Percentiles rank a stretch among this genome's conserved stretches.
Conservation (phyloP, 2,888 invertebrate genomes). For the Muschampia plurimacula region DNA sequence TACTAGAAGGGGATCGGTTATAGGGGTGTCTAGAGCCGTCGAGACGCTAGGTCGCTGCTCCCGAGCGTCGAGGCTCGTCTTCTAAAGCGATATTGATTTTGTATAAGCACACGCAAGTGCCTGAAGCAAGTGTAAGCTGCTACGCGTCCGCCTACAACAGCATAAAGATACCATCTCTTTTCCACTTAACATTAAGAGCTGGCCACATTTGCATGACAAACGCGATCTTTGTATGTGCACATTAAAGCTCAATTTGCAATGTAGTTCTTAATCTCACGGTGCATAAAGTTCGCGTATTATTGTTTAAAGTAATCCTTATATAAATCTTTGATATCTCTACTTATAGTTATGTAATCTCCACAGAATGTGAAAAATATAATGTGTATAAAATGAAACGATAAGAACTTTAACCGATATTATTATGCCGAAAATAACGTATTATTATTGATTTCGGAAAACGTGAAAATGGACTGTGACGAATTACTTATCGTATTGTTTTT, state of each 20-base stretch:
- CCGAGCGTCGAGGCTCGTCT: conserved; percentile 61
- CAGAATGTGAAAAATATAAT: too few species aligned
- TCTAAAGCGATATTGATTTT: conserved; percentile 69
- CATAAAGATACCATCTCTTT: conserved; percentile 32
- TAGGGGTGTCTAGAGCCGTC: conserved; percentile 63
- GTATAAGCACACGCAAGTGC: conserved; percentile 53
- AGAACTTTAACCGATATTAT: background rate
- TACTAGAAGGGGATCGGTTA: conserved; percentile 65
- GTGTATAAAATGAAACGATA: background rate
- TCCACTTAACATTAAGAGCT: conserved; percentile 5
- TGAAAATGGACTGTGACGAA: background rate
- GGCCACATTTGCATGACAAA: conserved; percentile 5
- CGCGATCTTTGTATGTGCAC: background rate
- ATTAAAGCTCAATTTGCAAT: conserved; percentile 9
- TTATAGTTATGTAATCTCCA: background rate
- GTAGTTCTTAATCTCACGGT: background rate
- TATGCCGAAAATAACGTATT: background rate
- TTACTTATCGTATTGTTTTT: background rate
- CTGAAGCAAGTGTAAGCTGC: conserved; percentile 52
- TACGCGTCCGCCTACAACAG: conserved; percentile 44
- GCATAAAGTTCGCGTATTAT: background rate
- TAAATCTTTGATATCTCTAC: background rate
- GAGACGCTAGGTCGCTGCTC: conserved; percentile 62
- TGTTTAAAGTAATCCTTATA: background rate
- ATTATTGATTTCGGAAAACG: background rate